phyloP scores from a whole-genome alignment of 2,797 vertebrate genomes.

The Simalia tracyae region DNA sequence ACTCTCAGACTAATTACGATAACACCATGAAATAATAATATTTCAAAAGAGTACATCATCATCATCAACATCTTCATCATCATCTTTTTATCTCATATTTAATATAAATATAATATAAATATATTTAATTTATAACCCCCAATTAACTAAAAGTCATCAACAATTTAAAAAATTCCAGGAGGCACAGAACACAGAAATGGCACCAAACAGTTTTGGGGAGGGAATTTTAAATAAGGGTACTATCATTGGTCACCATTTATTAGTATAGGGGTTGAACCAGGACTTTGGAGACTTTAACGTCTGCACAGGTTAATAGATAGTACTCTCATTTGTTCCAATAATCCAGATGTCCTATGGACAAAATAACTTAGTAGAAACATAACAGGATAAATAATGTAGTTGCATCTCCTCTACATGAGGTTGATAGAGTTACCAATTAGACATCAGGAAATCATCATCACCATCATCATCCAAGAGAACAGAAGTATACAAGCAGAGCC shows the following conservation, averaged over 20 bases:
- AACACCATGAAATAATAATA: background rate
- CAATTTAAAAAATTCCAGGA: background rate
- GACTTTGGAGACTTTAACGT: background rate
- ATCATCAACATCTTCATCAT: too few species aligned
- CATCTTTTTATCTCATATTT: too few species aligned
- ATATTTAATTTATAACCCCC: background rate
- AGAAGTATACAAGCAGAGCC: constrained; percentile 38
- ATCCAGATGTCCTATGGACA: background rate
- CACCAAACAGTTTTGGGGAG: background rate
- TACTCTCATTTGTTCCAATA: background rate
- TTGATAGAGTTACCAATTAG: constrained; percentile 45
- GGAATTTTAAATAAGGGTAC: background rate
- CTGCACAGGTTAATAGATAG: background rate
- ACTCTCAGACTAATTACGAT: background rate
- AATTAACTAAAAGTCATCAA: background rate
- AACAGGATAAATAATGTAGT: constrained; percentile 12
- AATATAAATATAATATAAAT: too few species aligned
- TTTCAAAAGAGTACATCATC: background rate
- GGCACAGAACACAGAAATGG: background rate
- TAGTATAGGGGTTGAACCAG: too few species aligned
- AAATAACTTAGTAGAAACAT: background rate
- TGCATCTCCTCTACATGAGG: background rate
- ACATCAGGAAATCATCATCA: background rate
- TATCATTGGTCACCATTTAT: background rate
- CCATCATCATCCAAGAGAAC: background rate